Conservation (phyloP, 1,140 invertebrate genomes). For the Penaeus indicus region DNA sequence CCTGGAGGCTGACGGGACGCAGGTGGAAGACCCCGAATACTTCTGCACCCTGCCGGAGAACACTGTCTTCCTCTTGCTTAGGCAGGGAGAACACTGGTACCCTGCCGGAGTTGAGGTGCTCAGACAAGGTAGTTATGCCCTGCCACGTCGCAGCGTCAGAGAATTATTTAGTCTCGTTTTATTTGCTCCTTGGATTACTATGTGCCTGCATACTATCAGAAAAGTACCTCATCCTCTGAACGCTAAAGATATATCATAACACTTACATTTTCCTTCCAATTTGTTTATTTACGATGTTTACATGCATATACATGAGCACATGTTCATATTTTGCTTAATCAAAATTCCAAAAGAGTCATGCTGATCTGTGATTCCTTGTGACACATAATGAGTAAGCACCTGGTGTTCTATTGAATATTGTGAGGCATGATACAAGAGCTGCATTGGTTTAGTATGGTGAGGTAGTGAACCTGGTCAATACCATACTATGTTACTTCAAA, state of each 20-base stretch:
- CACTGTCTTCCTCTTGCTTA: conserved; percentile 72
- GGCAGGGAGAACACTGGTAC: conserved; percentile 90
- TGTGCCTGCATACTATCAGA: background rate
- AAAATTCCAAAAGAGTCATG: too few species aligned
- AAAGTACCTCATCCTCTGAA: background rate
- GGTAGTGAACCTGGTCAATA: too few species aligned
- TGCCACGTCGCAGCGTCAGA: background rate
- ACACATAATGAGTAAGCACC: background rate
- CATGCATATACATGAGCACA: conserved; percentile 18
- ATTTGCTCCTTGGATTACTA: conserved; percentile 2
- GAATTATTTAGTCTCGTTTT: background rate
- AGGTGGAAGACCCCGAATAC: conserved; percentile 73
- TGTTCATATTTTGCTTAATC: too few species aligned
- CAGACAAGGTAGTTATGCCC: conserved; percentile 65
- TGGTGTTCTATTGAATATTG: background rate
- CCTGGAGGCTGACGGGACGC: conserved; percentile 73
- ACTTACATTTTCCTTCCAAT: background rate
- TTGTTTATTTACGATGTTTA: conserved; percentile 29
- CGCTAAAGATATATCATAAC: background rate
- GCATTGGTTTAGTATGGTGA: too few species aligned
- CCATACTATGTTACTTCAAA: too few species aligned
- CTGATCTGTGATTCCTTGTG: background rate
- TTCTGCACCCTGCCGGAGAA: conserved; percentile 71
- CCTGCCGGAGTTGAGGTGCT: conserved; percentile 72
- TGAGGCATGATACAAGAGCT: too few species aligned